These are phyloP conservation scores for Dicerorhinus sumatrensis DNA, from an alignment of 2,113 vertebrate genomes.

Conservation along the genomic window DNA sequence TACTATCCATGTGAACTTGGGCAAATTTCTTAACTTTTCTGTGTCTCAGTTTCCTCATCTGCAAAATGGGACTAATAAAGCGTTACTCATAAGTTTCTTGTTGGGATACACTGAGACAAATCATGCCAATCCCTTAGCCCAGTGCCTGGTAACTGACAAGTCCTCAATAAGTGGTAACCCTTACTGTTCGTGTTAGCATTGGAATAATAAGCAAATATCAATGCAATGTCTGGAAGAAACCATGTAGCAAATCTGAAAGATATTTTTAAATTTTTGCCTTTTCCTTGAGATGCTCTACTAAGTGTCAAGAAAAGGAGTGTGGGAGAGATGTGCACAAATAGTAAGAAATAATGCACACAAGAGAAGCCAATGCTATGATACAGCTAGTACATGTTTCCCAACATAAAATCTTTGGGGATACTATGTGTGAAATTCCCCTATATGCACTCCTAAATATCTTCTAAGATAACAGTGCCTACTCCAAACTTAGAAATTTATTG, in stretches of 20 bases:
- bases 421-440: background rate
- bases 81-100: background rate
- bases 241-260: background rate
- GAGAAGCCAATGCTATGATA: background rate
- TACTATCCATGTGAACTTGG: background rate
- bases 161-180: background rate
- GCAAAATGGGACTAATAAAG: background rate
- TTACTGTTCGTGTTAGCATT: background rate
- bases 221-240: background rate
- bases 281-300: background rate
- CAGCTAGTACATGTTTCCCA: background rate
- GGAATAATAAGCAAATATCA: constrained; percentile 13
- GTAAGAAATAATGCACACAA: background rate
- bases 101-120: background rate
- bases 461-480: background rate
- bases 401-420: background rate
- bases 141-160: background rate
- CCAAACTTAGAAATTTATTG: background rate
- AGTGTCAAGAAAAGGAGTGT: background rate
- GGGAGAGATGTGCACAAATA: background rate
- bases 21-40: background rate
- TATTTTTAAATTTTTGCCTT: background rate
- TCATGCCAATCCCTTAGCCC: background rate
- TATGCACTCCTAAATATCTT: background rate
- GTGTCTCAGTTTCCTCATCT: background rate